These are phyloP conservation scores for Harpalus rufipes DNA, from an alignment of 2,888 invertebrate species.

Conservation along the genomic window DNA sequence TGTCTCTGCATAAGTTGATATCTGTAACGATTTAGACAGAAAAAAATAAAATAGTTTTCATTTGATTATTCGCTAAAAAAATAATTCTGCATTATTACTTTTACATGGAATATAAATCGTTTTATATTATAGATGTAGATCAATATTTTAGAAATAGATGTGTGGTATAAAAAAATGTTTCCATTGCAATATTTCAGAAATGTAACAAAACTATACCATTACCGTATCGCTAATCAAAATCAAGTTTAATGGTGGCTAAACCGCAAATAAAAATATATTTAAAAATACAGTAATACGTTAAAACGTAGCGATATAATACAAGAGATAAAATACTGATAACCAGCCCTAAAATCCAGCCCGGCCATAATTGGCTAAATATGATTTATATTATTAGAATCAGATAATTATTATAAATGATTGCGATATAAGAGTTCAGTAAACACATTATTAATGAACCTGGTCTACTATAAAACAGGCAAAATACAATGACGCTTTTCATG, in stretches of 20 bases:
- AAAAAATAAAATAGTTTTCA: no score
- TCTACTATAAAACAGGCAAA: constrained; percentile 65
- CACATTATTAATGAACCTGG: constrained; percentile 63
- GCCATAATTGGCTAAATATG: constrained; percentile 63
- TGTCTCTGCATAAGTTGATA: no score
- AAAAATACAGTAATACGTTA: constrained; percentile 49
- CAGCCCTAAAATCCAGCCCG: constrained; percentile 28
- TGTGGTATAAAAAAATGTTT: no score
- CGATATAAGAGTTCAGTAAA: constrained; percentile 65
- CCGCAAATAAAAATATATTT: constrained; percentile 44
- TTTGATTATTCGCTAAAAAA: no score
- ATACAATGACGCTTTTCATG: constrained; percentile 63
- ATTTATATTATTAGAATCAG: constrained; percentile 66
- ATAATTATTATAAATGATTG: constrained; percentile 66
- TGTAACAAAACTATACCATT: no score
- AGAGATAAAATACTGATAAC: constrained; percentile 56
- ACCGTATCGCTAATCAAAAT: not conserved
- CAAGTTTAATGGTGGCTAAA: constrained; percentile 20
- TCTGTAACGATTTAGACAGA: no score
- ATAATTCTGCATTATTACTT: no score
- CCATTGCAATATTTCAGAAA: no score
- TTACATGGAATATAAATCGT: no score
- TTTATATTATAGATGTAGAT: no score
- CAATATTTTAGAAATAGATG: no score
- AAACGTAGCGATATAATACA: constrained; percentile 47